A percentile compares a stretch with the other conserved stretches of the same genome.
phyloP scores from a whole-genome alignment of 2,113 vertebrate genomes.

The Indri indri region DNA sequence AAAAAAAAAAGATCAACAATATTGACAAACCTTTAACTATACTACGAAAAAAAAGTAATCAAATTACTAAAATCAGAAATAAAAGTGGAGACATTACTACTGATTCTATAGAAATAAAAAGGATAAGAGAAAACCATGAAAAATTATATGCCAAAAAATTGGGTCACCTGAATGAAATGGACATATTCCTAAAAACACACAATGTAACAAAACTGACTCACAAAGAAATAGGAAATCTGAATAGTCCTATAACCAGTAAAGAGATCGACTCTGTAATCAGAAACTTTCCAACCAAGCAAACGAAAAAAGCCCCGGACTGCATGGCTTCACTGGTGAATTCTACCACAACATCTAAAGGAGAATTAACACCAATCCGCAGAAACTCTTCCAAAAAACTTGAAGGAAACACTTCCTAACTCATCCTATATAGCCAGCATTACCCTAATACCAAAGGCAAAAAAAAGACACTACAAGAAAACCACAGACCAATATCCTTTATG shows the following conservation, averaged over 20 bases:
- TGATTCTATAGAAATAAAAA: not conserved
- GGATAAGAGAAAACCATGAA: not conserved
- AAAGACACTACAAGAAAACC: not conserved
- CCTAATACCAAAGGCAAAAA: not conserved
- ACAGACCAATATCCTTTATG: not conserved
- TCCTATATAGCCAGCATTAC: not conserved
- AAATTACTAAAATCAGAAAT: not conserved
- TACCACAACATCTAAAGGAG: not conserved
- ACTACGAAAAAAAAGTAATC: not conserved
- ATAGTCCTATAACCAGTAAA: not conserved
- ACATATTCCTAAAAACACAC: not conserved
- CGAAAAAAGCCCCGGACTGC: not conserved
- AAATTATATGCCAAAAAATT: not conserved
- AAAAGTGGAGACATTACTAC: not conserved
- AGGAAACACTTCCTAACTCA: not conserved
- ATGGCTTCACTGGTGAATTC: not conserved
- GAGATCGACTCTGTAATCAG: not conserved
- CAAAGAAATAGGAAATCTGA: not conserved
- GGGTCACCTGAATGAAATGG: not conserved
- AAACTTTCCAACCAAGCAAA: not conserved
- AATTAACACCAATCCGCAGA: not conserved
- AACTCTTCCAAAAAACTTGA: not conserved
- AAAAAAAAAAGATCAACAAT: not conserved
- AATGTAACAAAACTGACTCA: not conserved
- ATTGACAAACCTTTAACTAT: not conserved